Evolutionary conservation across 1,140 invertebrate species (phyloP).

Genomic region (Antheraea pernyi): DNA sequence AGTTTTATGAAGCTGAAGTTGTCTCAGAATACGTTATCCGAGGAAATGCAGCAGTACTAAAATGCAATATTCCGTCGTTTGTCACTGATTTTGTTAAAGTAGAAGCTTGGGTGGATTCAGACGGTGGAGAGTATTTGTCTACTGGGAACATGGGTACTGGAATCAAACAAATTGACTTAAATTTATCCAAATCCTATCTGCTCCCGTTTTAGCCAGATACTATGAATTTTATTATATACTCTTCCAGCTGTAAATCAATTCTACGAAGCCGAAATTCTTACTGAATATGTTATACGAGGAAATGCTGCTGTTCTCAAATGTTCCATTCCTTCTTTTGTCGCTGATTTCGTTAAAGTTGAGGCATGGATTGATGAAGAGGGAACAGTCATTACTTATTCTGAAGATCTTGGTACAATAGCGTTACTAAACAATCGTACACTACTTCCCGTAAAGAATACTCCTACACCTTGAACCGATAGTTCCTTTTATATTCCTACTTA

Average conservation of each 20-base stretch:
- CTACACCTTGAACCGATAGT: constrained; percentile 47
- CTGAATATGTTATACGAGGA: constrained; percentile 89
- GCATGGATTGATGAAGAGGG: constrained; percentile 86
- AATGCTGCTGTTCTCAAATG: constrained; percentile 90
- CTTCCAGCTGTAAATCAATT: constrained; percentile 89
- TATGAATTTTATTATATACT: constrained; percentile 21
- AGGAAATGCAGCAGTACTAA: constrained; percentile 94
- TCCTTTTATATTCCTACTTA: constrained; percentile 51
- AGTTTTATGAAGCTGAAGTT: constrained; percentile 94
- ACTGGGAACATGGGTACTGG: constrained; percentile 71
- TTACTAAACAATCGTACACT: constrained; percentile 38
- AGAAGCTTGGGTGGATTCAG: constrained; percentile 92
- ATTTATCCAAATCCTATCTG: constrained; percentile 17
- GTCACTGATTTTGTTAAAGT: constrained; percentile 95
- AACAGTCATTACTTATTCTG: constrained; percentile 80
- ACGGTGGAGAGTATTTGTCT: constrained; percentile 83
- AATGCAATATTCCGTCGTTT: constrained; percentile 95
- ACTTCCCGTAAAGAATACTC: constrained; percentile 44
- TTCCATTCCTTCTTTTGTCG: constrained; percentile 89
- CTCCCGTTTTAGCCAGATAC: constrained; percentile 10
- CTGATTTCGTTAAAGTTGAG: constrained; percentile 89
- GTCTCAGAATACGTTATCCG: constrained; percentile 96
- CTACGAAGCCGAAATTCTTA: constrained; percentile 89
- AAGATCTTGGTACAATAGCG: constrained; percentile 81
- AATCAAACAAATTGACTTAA: constrained; percentile 14